These are phyloP conservation scores for Adelphocoris suturalis DNA, from an alignment of 2,888 invertebrate species.

Conservation along the genomic window DNA sequence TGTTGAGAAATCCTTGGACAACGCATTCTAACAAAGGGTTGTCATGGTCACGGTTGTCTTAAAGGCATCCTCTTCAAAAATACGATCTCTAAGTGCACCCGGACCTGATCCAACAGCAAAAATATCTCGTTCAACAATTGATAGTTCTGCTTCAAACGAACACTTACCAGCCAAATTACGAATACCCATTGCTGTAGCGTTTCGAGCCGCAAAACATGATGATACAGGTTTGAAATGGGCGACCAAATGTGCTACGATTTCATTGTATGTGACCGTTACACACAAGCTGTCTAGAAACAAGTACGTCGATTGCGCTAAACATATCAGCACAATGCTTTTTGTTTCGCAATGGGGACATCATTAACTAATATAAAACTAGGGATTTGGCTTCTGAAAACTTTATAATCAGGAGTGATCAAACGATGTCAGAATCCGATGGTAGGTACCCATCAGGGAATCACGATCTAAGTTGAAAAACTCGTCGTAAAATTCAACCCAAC, in stretches of 20 bases:
- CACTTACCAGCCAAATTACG: not conserved
- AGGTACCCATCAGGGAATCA: no score
- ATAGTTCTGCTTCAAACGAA: slow-evolving; percentile 15
- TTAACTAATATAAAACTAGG: not conserved
- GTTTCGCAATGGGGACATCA: not conserved
- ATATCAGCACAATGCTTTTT: not conserved
- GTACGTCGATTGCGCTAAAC: not conserved
- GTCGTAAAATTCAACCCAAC: no score
- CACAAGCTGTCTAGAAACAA: not conserved
- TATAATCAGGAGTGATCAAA: not conserved
- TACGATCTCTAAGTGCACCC: slow-evolving; percentile 1
- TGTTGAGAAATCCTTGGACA: not conserved
- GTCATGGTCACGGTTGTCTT: not conserved
- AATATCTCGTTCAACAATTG: not conserved
- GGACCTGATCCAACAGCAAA: slow-evolving; percentile 19
- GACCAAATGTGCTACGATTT: not conserved
- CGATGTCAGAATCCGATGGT: no score
- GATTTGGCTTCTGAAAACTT: not conserved
- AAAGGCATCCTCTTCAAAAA: slow-evolving; percentile 36
- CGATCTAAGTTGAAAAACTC: no score
- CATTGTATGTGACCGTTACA: not conserved
- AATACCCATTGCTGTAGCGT: slow-evolving; percentile 7
- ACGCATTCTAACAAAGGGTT: not conserved
- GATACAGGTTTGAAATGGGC: not conserved
- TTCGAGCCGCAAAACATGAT: not conserved